These are phyloP conservation scores for Formica aserva DNA, from an alignment of 2,888 invertebrate species.

Conservation along the genomic window DNA sequence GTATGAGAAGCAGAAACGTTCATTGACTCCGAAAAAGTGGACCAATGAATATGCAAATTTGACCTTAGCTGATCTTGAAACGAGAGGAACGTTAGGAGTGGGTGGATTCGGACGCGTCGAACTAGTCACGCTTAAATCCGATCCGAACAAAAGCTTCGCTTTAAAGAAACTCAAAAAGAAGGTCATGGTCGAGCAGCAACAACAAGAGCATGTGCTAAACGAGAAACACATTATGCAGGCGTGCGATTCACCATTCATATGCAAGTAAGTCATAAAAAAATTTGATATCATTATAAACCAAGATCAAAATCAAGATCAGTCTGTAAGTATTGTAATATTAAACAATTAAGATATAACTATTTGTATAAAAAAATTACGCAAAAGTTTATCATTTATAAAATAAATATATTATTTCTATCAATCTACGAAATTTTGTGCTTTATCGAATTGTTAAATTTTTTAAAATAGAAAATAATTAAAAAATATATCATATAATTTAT, in stretches of 20 bases:
- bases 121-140: slow-evolving; percentile 86
- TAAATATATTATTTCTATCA: slow-evolving; percentile 2
- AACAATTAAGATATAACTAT: neutral
- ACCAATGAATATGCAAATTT: slow-evolving; percentile 89
- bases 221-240: slow-evolving; percentile 90
- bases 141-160: slow-evolving; percentile 87
- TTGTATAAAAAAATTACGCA: neutral
- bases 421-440: neutral
- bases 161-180: slow-evolving; percentile 90
- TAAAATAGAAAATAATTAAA: neutral
- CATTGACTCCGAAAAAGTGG: slow-evolving; percentile 81
- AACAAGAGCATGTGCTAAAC: slow-evolving; percentile 90
- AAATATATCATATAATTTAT: slow-evolving; percentile 1
- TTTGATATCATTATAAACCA: neutral
- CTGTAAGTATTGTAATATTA: neutral
- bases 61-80: slow-evolving; percentile 92
- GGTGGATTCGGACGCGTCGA: slow-evolving; percentile 97
- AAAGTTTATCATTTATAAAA: neutral
- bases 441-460: neutral
- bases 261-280: slow-evolving; percentile 86
- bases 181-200: slow-evolving; percentile 89
- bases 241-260: slow-evolving; percentile 91
- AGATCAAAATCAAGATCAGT: neutral
- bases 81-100: slow-evolving; percentile 94
- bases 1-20: slow-evolving; percentile 82